phyloP scores from a whole-genome alignment of 1,140 invertebrate genomes.

The honey bee (Apis mellifera) region Amel_HAv3.1 CM009938.2:9017001-9017500 shows the following conservation, averaged over 20 bases:
- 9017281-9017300: background rate
- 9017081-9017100: slow-evolving; percentile 31
- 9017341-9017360: background rate
- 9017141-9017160: background rate
- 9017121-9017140: slow-evolving; percentile 1
- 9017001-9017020: background rate
- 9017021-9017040: slow-evolving; percentile 1
- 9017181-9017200: slow-evolving; percentile 6
- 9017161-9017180: slow-evolving; percentile 17
- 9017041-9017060: slow-evolving; percentile 32
- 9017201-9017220: background rate
- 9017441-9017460: too few species aligned
- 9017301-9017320: background rate
- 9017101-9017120: slow-evolving; percentile 39
- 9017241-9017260: background rate
- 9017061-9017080: slow-evolving; percentile 26
- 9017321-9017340: background rate
- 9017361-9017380: background rate
- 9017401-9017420: too few species aligned
- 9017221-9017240: background rate
- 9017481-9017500: too few species aligned
- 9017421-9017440: too few species aligned
- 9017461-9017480: too few species aligned
- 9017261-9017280: background rate
- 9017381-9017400: background rate